Percentiles rank a stretch among this genome's conserved stretches.
phyloP scores from a whole-genome alignment of 2,113 vertebrate genomes.

The Panurus biarmicus region DNA sequence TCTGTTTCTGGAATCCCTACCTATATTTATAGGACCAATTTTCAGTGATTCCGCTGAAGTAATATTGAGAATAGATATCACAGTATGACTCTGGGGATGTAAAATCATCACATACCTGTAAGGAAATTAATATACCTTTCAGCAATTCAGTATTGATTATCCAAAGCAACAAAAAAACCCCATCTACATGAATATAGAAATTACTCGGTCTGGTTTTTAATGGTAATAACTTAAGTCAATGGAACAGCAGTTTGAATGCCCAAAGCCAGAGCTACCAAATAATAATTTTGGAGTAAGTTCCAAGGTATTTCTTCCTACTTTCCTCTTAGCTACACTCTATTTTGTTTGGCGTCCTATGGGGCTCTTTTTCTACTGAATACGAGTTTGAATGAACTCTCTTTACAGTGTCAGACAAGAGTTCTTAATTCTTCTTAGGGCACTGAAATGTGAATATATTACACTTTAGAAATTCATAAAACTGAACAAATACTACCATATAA shows the following conservation, averaged over 20 bases:
- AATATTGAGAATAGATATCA: background rate
- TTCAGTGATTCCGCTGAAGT: background rate
- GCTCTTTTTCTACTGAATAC: background rate
- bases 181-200: background rate
- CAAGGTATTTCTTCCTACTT: background rate
- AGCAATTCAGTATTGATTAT: background rate
- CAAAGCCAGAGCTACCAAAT: background rate
- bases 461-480: conserved; percentile 41
- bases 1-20: background rate
- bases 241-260: background rate
- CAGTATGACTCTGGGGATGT: background rate
- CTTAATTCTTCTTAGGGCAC: conserved; percentile 2
- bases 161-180: background rate
- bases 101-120: background rate
- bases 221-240: background rate
- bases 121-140: conserved; percentile 2
- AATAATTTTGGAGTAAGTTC: background rate
- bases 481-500: conserved; percentile 40
- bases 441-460: conserved; percentile 1
- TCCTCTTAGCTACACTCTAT: background rate
- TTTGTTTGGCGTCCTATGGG: background rate
- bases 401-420: background rate
- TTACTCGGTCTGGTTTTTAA: background rate
- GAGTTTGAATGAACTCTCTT: background rate
- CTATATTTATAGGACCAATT: background rate